A percentile compares a stretch with the other conserved stretches of the same genome.
Conservation (phyloP, 2,888 invertebrate species). For the Smittia aterrima region DNA sequence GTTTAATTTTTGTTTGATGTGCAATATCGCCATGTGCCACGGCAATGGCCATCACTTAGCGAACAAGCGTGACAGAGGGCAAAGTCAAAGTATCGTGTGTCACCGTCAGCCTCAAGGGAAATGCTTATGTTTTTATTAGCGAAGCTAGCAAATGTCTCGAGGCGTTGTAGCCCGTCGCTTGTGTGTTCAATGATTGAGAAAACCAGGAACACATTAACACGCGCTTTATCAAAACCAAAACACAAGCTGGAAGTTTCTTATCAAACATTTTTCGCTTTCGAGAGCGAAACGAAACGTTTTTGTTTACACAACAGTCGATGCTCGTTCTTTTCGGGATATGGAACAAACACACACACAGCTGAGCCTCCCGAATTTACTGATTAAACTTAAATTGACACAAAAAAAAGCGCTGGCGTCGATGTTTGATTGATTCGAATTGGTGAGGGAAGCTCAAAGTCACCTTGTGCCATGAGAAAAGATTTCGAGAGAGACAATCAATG, state of each 20-base stretch:
- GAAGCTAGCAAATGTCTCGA: neutral
- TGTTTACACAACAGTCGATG: neutral
- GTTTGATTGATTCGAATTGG: neutral
- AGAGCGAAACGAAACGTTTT: neutral
- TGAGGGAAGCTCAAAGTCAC: constrained; percentile 21
- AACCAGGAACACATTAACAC: constrained; percentile 18
- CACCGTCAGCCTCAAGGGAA: neutral
- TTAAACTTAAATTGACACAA: neutral
- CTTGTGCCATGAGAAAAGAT: neutral
- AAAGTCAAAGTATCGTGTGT: constrained; percentile 25
- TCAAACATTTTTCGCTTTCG: constrained; percentile 4
- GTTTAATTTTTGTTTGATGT: neutral
- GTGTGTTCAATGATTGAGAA: neutral
- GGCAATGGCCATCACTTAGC: constrained; percentile 22
- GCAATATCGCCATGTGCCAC: constrained; percentile 31
- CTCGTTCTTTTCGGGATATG: neutral
- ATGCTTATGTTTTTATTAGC: neutral
- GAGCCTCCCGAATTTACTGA: neutral
- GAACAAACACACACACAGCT: neutral
- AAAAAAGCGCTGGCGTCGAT: neutral
- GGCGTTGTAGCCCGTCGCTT: neutral
- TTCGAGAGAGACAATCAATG: neutral
- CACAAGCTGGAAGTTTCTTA: constrained; percentile 30
- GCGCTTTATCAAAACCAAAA: constrained; percentile 20
- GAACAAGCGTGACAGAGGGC: neutral